phyloP scores from a whole-genome alignment of 2,888 invertebrate genomes.

The Sabellastarte sp. region DNA sequence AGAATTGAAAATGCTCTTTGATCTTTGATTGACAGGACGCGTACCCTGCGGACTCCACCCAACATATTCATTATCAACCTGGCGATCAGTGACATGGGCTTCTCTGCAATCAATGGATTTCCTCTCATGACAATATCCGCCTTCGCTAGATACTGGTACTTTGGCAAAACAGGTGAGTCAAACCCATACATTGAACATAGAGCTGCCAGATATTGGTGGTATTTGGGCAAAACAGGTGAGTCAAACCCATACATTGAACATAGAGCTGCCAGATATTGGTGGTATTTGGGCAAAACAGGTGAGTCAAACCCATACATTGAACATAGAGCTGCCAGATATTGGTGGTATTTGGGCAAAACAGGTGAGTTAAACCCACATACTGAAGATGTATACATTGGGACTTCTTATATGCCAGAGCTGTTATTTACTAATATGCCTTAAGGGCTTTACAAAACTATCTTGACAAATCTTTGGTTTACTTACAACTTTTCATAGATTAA shows the following conservation, averaged over 20 bases:
- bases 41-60: conserved; percentile 22
- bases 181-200: no score
- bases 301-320: conserved; percentile 2
- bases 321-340: no score
- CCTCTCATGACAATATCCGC: conserved; percentile 27
- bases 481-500: no score
- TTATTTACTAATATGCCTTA: no score
- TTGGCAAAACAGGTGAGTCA: conserved; percentile 19
- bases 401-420: no score
- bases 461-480: no score
- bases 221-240: conserved; percentile 22
- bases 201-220: no score
- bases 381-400: no score
- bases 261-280: no score
- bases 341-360: conserved; percentile 23
- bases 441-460: no score
- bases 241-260: not conserved
- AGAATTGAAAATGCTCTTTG: no score
- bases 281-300: conserved; percentile 24
- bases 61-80: conserved; percentile 28
- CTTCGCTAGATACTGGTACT: conserved; percentile 22
- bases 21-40: conserved; percentile 13
- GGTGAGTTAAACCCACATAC: conserved; percentile 13
- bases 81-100: conserved; percentile 24
- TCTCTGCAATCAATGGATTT: conserved; percentile 26